A percentile compares a stretch with the other conserved stretches of the same genome.
phyloP scores from a whole-genome alignment of 1,140 invertebrate species.

The Drosophila repletoides region DNA sequence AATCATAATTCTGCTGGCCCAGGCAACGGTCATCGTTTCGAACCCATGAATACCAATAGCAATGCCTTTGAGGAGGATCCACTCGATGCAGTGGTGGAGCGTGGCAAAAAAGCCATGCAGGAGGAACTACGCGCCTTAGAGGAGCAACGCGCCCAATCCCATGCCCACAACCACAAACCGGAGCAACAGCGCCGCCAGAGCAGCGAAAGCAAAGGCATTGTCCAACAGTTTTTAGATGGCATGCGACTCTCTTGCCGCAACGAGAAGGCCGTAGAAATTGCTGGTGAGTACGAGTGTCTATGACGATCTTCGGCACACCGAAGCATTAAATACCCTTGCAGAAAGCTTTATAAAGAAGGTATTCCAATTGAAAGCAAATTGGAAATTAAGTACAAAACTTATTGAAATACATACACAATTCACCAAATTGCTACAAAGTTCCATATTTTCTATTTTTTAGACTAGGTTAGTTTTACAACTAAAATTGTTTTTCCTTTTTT shows the following conservation, averaged over 20 bases:
- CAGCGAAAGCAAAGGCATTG: slow-evolving; percentile 60
- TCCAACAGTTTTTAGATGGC: slow-evolving; percentile 64
- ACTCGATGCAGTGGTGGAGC: slow-evolving; percentile 66
- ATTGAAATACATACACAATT: no score
- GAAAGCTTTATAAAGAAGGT: no score
- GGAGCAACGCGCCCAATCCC: slow-evolving; percentile 42
- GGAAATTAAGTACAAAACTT: no score
- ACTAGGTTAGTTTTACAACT: no score
- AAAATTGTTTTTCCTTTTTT: no score
- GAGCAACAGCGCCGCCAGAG: slow-evolving; percentile 7
- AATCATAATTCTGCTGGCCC: slow-evolving; percentile 67
- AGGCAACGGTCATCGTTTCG: slow-evolving; percentile 54
- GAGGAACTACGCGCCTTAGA: slow-evolving; percentile 64
- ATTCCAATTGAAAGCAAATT: no score
- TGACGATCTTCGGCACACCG: no score
- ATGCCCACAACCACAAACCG: slow-evolving; percentile 30
- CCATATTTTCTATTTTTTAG: no score
- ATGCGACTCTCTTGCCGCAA: slow-evolving; percentile 70
- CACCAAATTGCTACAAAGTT: no score
- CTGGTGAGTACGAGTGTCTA: slow-evolving; percentile 67
- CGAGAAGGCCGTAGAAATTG: slow-evolving; percentile 72
- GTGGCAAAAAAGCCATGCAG: slow-evolving; percentile 72
- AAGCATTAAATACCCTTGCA: no score
- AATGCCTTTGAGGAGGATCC: slow-evolving; percentile 62
- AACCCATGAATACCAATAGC: slow-evolving; percentile 22